A percentile compares a stretch with the other conserved stretches of the same genome.
These are phyloP conservation scores for Galerucella pusilla DNA, from an alignment of 2,888 invertebrate species.

Conservation along the genomic window DNA sequence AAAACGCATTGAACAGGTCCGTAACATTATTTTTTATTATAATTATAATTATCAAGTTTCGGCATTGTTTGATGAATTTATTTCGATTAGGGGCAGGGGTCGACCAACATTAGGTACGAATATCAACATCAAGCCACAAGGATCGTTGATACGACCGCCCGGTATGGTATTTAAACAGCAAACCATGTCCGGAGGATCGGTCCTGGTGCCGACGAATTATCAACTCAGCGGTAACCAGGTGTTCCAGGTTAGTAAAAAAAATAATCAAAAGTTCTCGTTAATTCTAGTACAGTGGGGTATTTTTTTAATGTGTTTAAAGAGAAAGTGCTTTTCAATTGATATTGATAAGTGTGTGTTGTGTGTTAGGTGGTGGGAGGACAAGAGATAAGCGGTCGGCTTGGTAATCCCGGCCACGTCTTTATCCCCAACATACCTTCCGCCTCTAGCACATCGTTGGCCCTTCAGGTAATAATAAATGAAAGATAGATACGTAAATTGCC, in stretches of 20 bases:
- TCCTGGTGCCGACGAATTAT: constrained; percentile 71
- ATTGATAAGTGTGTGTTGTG: constrained; percentile 54
- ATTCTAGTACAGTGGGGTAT: not conserved
- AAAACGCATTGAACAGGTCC: constrained; percentile 45
- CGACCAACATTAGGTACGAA: constrained; percentile 57
- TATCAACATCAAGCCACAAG: constrained; percentile 48
- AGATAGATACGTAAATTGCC: not conserved
- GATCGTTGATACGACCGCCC: constrained; percentile 57
- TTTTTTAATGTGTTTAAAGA: not conserved
- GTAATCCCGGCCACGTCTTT: constrained; percentile 68
- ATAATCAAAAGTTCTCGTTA: not conserved
- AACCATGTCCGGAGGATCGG: constrained; percentile 67
- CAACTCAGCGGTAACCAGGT: constrained; percentile 72
- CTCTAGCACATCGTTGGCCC: constrained; percentile 62
- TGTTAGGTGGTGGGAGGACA: constrained; percentile 67
- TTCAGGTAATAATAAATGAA: constrained; percentile 61
- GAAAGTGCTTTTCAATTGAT: too few relatives aligned
- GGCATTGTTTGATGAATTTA: not conserved
- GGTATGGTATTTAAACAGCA: constrained; percentile 80
- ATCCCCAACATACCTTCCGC: constrained; percentile 68
- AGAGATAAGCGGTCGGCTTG: constrained; percentile 65
- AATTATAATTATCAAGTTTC: not conserved
- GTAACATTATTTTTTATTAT: not conserved
- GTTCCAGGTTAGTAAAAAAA: constrained; percentile 69
- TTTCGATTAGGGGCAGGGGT: constrained; percentile 57